Base-by-base conservation (phyloP, 2,113 vertebrate species). In the Athene noctua region DNA sequence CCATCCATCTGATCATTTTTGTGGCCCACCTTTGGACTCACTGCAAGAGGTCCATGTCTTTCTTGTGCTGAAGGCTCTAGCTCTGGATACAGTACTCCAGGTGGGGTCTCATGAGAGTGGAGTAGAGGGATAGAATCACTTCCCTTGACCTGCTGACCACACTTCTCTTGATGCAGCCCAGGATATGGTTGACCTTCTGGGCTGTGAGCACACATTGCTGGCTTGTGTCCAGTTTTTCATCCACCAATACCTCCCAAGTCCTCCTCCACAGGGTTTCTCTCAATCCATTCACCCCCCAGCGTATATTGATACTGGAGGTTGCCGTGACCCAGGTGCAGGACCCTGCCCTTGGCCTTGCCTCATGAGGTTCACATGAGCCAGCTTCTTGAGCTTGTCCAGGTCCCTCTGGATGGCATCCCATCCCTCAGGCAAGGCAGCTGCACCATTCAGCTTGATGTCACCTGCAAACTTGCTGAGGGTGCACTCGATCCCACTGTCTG, bases 351-450 rank as follows among this genome's bases (percentile, higher is more conserved):
- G 32, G 40, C 32, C 26, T 46, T 55, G 18, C 25, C 15, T 57
- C 51, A n/a, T 44, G 61, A 54, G 62, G 5, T 80, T 66, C 32
- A 23, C 19, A 17, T 2, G 4, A 51, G 51, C 30, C 49, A 23
- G 13, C 15, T 55, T 13, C 61, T 20, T 0, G 1, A 44, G 32
- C 15, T 46, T 46, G 78, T 67, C 11, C 25, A 10, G 19, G 38
- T 54, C 25, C 32, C 32, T 66, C 47, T 46, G 51, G 20, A 44
- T 80, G 78, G 11, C 40, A 30, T 80, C 62, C 30, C 4, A 2
- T 36, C 26, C 61, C 18, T 54, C 38, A 29, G 25, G 38, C 1
- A 0, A 8, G 25, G 29, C 18, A 22, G 6, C 27, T 1, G 2
- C 27, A 63, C 29, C 75, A 79, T 40, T 46, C 51, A 46, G 40